Evolutionary conservation across 1,140 invertebrate genomes (phyloP).

Genomic region (Dryas iulia): DNA sequence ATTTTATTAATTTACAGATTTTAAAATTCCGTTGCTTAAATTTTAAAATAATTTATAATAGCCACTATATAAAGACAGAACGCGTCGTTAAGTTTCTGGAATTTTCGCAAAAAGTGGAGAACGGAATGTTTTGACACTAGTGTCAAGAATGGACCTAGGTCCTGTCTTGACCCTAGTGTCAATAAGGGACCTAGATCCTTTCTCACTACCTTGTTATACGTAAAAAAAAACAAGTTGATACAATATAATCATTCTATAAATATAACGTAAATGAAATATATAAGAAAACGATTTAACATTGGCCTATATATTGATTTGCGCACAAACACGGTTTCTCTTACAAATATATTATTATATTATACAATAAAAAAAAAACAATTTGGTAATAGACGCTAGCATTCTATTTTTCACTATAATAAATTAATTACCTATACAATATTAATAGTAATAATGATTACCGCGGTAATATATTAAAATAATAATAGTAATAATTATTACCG

Average conservation of each 20-base stretch:
- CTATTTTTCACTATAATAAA: constrained; percentile 8
- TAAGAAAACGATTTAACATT: constrained; percentile 9
- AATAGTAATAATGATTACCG: neutral
- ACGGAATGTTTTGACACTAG: no score
- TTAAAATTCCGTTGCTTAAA: neutral
- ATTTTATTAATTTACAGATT: neutral
- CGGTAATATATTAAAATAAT: neutral
- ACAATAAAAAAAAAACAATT: neutral
- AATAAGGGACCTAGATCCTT: no score
- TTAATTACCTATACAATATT: neutral
- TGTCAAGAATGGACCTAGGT: no score
- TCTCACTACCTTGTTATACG: no score
- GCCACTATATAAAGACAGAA: neutral
- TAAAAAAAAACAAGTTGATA: no score
- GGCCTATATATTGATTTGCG: constrained; percentile 17
- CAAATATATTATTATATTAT: neutral
- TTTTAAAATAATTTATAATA: neutral
- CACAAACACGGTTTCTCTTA: constrained; percentile 11
- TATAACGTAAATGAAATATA: constrained; percentile 17
- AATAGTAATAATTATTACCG: neutral
- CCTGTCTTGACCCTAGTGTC: no score
- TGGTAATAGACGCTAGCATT: constrained; percentile 5
- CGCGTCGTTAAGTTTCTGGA: no score
- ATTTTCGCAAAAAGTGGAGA: no score
- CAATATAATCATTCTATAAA: neutral